phyloP scores from a whole-genome alignment of 2,113 vertebrate species.

The Xiphias gladius region DNA sequence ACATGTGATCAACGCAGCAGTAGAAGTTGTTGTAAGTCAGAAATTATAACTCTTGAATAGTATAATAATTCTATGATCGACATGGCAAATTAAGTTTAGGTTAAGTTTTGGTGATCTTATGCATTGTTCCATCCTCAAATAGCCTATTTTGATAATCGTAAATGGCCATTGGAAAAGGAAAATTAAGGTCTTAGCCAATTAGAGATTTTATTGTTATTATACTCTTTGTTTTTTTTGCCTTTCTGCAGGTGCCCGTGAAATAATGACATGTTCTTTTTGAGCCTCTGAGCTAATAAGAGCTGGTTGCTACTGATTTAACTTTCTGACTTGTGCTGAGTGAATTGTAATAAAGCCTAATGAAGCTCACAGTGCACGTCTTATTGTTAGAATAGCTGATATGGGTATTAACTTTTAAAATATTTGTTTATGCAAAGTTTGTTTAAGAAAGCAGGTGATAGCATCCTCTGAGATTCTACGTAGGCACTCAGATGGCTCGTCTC shows the following conservation, averaged over 20 bases:
- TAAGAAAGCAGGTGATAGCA: conserved; percentile 22
- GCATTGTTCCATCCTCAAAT: too few relatives aligned
- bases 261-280: conserved; percentile 7
- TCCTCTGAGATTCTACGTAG: conserved; percentile 4
- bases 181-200: background rate
- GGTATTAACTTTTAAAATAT: conserved; percentile 2
- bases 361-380: background rate
- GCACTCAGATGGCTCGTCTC: conserved; percentile 26
- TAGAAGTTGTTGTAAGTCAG: background rate
- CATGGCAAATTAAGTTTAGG: too few relatives aligned
- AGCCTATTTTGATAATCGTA: background rate
- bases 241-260: conserved; percentile 5
- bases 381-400: background rate
- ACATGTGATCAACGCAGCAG: too few relatives aligned
- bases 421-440: background rate
- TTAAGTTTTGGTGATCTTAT: too few relatives aligned
- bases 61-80: too few relatives aligned
- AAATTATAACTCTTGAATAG: too few relatives aligned
- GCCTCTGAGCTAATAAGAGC: conserved; percentile 5
- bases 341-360: conserved; percentile 11
- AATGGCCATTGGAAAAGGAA: background rate
- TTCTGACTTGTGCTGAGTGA: conserved; percentile 6
- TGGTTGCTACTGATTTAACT: conserved; percentile 4
- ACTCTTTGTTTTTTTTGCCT: background rate
- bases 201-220: background rate